Evolutionary conservation across 92 coral and sea anemone species (phyloP).

Genomic region (Micromussa lordhowensis): DNA sequence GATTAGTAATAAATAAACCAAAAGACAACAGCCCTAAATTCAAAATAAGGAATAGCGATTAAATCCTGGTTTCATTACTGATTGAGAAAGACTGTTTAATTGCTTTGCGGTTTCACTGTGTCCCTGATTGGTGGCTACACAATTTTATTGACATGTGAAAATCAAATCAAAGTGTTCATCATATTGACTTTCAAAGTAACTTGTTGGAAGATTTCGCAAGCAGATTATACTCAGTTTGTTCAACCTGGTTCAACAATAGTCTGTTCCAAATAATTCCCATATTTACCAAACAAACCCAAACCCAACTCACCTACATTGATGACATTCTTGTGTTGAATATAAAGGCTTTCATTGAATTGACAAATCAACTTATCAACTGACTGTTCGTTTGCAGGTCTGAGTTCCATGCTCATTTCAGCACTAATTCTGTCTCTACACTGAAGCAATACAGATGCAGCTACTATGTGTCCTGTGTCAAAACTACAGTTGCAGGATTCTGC

Average conservation of each 20-base stretch:
- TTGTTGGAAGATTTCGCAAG: too few relatives aligned
- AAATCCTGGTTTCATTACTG: too few relatives aligned
- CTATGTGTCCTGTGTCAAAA: slow-evolving; percentile 63
- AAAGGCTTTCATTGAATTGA: slow-evolving; percentile 50
- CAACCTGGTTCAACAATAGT: neutral
- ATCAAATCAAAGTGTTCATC: too few relatives aligned
- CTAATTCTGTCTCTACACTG: slow-evolving; percentile 83
- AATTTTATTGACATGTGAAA: too few relatives aligned
- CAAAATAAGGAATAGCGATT: too few relatives aligned
- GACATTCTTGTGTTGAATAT: slow-evolving; percentile 74
- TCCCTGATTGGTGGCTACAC: too few relatives aligned
- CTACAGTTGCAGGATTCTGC: slow-evolving; percentile 82
- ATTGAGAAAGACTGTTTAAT: too few relatives aligned
- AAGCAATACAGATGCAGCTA: slow-evolving; percentile 58
- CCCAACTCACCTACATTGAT: slow-evolving; percentile 76
- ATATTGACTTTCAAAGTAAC: too few relatives aligned
- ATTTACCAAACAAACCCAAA: neutral
- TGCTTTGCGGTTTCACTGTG: too few relatives aligned
- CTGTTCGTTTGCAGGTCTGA: slow-evolving; percentile 50
- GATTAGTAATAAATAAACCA: too few relatives aligned
- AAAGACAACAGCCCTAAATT: too few relatives aligned
- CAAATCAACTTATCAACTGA: slow-evolving; percentile 71
- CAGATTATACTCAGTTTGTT: too few relatives aligned
- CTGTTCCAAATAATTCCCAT: neutral
- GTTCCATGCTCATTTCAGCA: slow-evolving; percentile 79